Evolutionary conservation across 2,113 vertebrate genomes (phyloP), one percentile per base, ranked within the genome.

Genomic region (Dicentrarchus labrax): DNA sequence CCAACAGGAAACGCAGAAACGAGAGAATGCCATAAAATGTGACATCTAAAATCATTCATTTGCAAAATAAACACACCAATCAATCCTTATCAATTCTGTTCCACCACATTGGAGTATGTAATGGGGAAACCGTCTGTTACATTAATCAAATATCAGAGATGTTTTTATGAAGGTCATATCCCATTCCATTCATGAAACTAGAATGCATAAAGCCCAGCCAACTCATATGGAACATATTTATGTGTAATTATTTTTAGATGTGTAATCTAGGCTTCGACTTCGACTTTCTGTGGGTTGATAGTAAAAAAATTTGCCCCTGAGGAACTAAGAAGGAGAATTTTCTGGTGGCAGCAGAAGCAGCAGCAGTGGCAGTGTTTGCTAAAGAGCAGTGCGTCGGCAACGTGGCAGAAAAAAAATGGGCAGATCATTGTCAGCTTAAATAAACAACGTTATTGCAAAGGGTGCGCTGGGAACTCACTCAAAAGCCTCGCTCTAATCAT

Each of bases 361-460:
- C 24, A 61, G n/a, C 69, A 59, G 50, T 45, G 7, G 41, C n/a
- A 64, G 59, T 30, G 71, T 59, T 76, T 80, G 57, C 62, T 74
- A 78, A 84, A 74, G 68, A 86, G 75, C 69, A 11, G 64, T 39
- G 73, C 43, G 59, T 54, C 41, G 41, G 56, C 54, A 39, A 57
- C 57, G 56, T 13, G 10, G 65, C 12, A 12, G 5, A 74, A 48
- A 43, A 43, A 53, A 72, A 61, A 38, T 53, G 8, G 50, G 3
- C 45, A 56, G n/a, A 45, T 39, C 21, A 51, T 50, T 62, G 54
- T 61, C 83, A 59, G 50, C 53, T 56, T 76, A 67, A 74, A 64
- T 68, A 76, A 82, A 88, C 71, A 82, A 76, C 62, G 68, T 53
- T 76, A 84, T 67, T 72, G 70, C 51, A 68, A 65, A 76, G 72